Evolutionary conservation across 1,140 invertebrate species (phyloP).

Genomic region (Popillia japonica): DNA sequence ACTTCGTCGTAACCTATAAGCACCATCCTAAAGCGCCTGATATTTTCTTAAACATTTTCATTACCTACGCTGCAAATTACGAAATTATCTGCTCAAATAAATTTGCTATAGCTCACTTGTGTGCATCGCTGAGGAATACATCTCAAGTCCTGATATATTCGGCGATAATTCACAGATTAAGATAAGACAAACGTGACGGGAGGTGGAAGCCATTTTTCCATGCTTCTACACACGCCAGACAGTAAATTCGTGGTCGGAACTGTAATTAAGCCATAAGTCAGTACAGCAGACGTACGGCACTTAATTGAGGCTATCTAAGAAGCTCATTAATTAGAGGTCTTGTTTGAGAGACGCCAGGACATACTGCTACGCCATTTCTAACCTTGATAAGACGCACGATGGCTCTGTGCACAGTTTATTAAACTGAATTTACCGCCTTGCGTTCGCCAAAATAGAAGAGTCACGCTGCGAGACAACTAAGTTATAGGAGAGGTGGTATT

Average conservation of each 20-base stretch:
- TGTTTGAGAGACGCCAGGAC: slow-evolving; percentile 25
- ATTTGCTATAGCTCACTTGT: too few relatives aligned
- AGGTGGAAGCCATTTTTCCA: slow-evolving; percentile 17
- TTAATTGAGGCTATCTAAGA: slow-evolving; percentile 50
- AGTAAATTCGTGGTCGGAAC: slow-evolving; percentile 23
- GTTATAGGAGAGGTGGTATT: not conserved
- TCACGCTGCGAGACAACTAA: not conserved
- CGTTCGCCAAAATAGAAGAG: not conserved
- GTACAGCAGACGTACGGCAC: slow-evolving; percentile 45
- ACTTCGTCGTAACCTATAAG: too few relatives aligned
- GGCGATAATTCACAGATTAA: slow-evolving; percentile 13
- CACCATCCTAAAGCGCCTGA: too few relatives aligned
- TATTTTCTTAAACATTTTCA: too few relatives aligned
- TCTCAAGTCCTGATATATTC: not conserved
- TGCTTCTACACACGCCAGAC: slow-evolving; percentile 16
- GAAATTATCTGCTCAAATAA: too few relatives aligned
- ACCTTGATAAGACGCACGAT: not conserved
- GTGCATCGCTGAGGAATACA: too few relatives aligned
- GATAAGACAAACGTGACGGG: not conserved
- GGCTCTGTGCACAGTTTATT: slow-evolving; percentile 7
- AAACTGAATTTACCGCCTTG: slow-evolving; percentile 14
- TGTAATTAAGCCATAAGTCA: slow-evolving; percentile 51
- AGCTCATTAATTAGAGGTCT: slow-evolving; percentile 48
- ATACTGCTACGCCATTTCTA: not conserved
- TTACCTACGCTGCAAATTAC: too few relatives aligned